Evolutionary conservation across 2,888 invertebrate species (phyloP).

Genomic region (Habroteleia sp.): DNA sequence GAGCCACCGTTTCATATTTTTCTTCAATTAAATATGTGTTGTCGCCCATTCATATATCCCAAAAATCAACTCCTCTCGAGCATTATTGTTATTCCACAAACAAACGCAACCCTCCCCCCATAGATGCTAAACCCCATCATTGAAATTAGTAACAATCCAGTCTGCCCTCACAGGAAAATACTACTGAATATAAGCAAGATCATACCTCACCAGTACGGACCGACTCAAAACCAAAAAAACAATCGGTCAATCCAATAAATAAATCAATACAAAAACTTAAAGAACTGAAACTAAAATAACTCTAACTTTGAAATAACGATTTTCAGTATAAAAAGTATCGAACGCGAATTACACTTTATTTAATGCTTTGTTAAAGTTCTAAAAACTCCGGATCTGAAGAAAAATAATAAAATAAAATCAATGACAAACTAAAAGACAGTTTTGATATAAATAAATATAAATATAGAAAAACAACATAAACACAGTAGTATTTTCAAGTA

Average conservation of each 20-base stretch:
- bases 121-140: not conserved
- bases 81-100: not conserved
- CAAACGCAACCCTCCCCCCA: not conserved
- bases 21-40: not conserved
- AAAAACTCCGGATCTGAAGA: no score
- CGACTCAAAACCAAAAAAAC: slow-evolving; percentile 1
- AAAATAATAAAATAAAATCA: no score
- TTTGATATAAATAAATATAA: no score
- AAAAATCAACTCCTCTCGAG: not conserved
- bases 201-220: not conserved
- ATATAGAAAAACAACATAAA: no score
- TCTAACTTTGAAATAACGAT: no score
- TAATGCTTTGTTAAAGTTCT: no score
- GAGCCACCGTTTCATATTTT: not conserved
- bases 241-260: not conserved
- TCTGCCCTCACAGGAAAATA: slow-evolving; percentile 49
- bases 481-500: no score
- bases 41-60: not conserved
- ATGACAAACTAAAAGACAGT: no score
- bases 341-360: no score
- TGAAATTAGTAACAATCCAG: slow-evolving; percentile 11
- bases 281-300: no score
- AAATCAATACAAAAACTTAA: not conserved
- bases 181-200: slow-evolving; percentile 31
- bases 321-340: no score